Percentiles rank a stretch among this genome's conserved stretches.
phyloP scores from a whole-genome alignment of 53 echinoderm and acorn worm species.

The Arbacia lixula region DNA sequence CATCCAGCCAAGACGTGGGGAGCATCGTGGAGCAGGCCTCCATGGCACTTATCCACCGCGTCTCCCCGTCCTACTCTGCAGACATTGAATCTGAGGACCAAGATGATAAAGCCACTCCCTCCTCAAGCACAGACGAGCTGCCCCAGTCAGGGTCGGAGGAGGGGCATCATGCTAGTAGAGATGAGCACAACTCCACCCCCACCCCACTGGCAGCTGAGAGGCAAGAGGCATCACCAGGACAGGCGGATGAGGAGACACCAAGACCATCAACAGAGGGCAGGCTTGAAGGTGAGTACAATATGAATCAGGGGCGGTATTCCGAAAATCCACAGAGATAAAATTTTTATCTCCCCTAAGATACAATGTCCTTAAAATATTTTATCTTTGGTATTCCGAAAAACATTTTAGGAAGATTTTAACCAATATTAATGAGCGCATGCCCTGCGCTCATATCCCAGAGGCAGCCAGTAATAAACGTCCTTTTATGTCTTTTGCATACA shows the following conservation, averaged over 20 bases:
- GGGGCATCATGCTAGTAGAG: conserved; percentile 55
- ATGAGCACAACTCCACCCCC: conserved; percentile 76
- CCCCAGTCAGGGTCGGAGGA: conserved; percentile 59
- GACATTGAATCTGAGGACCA: conserved; percentile 95
- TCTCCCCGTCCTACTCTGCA: conserved; percentile 92
- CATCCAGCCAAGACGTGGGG: conserved; percentile 68
- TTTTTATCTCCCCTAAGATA: too few relatives aligned
- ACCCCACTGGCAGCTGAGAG: conserved; percentile 62
- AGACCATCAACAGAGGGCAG: conserved; percentile 29
- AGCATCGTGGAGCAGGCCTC: conserved; percentile 70
- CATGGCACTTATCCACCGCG: conserved; percentile 72
- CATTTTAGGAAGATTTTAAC: too few relatives aligned
- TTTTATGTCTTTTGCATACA: too few relatives aligned
- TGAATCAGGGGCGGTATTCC: too few relatives aligned
- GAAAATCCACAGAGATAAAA: too few relatives aligned
- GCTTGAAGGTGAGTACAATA: conserved; percentile 39
- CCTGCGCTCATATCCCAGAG: too few relatives aligned
- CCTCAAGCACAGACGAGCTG: conserved; percentile 67
- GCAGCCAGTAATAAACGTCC: too few relatives aligned
- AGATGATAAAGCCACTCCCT: conserved; percentile 78
- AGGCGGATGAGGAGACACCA: conserved; percentile 40
- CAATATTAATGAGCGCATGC: too few relatives aligned
- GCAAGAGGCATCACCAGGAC: conserved; percentile 25
- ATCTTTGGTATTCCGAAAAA: too few relatives aligned
- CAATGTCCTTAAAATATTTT: too few relatives aligned